Evolutionary conservation across 2,888 invertebrate genomes (phyloP), one percentile per base, ranked within the genome.

Genomic region (Pachydiplax longipennis): DNA sequence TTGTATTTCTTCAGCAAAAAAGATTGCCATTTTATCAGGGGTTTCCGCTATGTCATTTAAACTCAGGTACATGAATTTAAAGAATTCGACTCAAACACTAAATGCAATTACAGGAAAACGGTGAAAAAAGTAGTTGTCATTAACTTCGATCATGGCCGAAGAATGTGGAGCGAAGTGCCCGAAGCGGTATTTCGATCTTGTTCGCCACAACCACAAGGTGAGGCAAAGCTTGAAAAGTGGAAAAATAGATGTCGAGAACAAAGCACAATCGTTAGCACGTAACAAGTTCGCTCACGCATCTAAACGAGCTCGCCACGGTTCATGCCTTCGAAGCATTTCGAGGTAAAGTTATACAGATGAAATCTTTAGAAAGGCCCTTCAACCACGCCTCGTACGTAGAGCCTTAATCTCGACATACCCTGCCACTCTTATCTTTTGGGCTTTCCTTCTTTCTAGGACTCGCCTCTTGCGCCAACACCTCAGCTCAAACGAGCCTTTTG

Each of bases 201-300:
- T 81, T 81, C 40, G 18, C 81, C 37, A 8, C 37, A n/a, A 81
- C 18, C 37, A 2, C 40, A 81, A 81, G 44, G n/a, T 81, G 31
- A 80, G 37, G 80, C 35, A 35, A n/a, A 65, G 35, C 35, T 37
- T 35, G 80, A 35, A 81, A 81, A 81, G 81, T 81, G 81, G 44
- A 37, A 81, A 81, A 81, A 81, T 81, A 22, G 44, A 40, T 37
- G 37, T 44, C 73, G 25, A 40, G 81, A 37, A 37, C 35, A 48
- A 87, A 61, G 31, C 25, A 58, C 37, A 40, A 87, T 65, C 87
- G 61, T 87, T 87, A 87, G 37, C 61, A 87, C 87, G 87, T 87
- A 87, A 87, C 61, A 37, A 87, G 87, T 61, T 61, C 87, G 37
- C 87, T 37, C 87, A 61, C 37, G 87, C 87, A 61, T 87, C 87